phyloP scores from a whole-genome alignment of 2,113 vertebrate genomes.

The Gavialis gangeticus region DNA sequence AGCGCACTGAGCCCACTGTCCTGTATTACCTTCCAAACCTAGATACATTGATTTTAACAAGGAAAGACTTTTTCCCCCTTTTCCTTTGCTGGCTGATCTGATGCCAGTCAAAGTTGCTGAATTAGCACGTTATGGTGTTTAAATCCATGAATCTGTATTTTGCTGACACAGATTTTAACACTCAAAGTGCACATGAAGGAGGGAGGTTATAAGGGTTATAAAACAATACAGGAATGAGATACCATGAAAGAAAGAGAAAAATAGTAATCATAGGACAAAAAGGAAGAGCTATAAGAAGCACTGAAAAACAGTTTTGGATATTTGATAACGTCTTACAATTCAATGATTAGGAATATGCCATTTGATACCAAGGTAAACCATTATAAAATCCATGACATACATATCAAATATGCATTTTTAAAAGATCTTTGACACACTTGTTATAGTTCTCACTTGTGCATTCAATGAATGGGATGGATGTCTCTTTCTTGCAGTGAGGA shows the following conservation, averaged over 20 bases:
- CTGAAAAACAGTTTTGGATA: neutral
- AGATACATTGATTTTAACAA: neutral
- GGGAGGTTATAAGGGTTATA: neutral
- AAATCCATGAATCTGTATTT: neutral
- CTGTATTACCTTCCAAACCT: neutral
- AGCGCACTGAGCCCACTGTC: neutral
- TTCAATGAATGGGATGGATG: accelerated
- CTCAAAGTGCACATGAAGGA: neutral
- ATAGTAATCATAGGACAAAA: neutral
- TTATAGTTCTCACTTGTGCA: no score
- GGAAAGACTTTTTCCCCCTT: neutral
- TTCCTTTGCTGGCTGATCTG: neutral
- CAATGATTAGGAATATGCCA: neutral
- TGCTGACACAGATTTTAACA: conserved; percentile 3
- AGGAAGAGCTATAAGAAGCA: neutral
- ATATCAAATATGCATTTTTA: neutral
- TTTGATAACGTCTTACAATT: neutral
- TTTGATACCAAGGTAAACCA: accelerated
- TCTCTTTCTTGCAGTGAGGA: accelerated
- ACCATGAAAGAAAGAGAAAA: neutral
- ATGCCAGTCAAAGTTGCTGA: conserved; percentile 4
- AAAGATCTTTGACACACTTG: neutral
- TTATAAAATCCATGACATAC: neutral
- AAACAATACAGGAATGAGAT: neutral
- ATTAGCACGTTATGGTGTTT: neutral